phyloP scores from a whole-genome alignment of 2,797 vertebrate genomes.

The Ptychobarbus kaznakovi region DNA sequence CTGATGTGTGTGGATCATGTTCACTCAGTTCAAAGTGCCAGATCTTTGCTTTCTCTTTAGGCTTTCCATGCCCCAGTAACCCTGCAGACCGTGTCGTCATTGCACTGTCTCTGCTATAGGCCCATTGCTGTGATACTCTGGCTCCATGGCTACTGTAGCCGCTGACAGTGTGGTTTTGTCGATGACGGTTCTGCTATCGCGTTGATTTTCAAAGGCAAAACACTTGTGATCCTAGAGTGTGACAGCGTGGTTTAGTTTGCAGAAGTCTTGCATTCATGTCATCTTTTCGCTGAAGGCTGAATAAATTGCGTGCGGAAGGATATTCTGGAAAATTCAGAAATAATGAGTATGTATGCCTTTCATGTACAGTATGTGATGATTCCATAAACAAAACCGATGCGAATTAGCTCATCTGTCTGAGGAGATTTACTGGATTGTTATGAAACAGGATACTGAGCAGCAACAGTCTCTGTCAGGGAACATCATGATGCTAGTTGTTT shows the following conservation, averaged over 20 bases:
- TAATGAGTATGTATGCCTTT: constrained; percentile 23
- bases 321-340: constrained; percentile 45
- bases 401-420: constrained; percentile 34
- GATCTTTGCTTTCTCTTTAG: constrained; percentile 36
- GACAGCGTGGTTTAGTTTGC: constrained; percentile 33
- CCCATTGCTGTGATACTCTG: constrained; percentile 32
- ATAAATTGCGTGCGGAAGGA: constrained; percentile 35
- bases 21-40: constrained; percentile 17
- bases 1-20: constrained; percentile 43
- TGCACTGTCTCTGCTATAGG: constrained; percentile 26
- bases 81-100: constrained; percentile 34
- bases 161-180: constrained; percentile 18
- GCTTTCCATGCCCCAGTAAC: constrained; percentile 35
- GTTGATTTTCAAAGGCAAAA: constrained; percentile 32
- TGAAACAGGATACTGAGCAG: constrained; percentile 21
- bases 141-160: constrained; percentile 18
- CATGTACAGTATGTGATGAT: constrained; percentile 9
- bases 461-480: constrained; percentile 11
- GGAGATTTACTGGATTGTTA: constrained; percentile 22
- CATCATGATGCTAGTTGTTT: constrained; percentile 13
- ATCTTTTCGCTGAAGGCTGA: not conserved
- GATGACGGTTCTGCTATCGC: not conserved
- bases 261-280: constrained; percentile 9
- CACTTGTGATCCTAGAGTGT: constrained; percentile 10
- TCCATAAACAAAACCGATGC: constrained; percentile 35